Conservation (phyloP, 2,797 vertebrate genomes). For the Macroramphosus scolopax region DNA sequence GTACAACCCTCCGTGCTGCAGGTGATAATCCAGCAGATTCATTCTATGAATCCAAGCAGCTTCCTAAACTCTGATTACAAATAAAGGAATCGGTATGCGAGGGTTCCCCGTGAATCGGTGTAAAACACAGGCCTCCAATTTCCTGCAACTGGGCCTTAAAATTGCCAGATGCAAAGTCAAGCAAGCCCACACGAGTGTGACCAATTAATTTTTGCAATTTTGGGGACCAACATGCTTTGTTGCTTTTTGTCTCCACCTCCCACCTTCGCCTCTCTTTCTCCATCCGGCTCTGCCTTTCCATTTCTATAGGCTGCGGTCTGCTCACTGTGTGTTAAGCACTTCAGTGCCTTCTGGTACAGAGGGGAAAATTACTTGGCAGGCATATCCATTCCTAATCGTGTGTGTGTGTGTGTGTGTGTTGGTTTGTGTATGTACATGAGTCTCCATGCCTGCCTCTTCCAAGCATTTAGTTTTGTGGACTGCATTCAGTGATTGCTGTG, state of each 20-base stretch:
- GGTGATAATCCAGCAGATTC: too few species aligned
- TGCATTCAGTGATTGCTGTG: conserved; percentile 61
- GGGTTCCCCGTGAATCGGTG: conserved; percentile 20
- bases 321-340: conserved; percentile 62
- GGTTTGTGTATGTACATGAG: conserved; percentile 19
- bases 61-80: too few species aligned
- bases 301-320: conserved; percentile 67
- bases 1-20: too few species aligned
- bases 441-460: conserved; percentile 57
- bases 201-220: conserved; percentile 73
- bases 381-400: conserved; percentile 68
- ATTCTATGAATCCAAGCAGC: too few species aligned
- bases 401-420: conserved; percentile 19
- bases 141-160: conserved; percentile 30
- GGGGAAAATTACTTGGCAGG: conserved; percentile 71
- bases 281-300: conserved; percentile 37
- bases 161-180: conserved; percentile 55
- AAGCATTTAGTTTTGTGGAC: conserved; percentile 67
- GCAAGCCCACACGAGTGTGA: conserved; percentile 57
- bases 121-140: conserved; percentile 34
- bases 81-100: too few species aligned
- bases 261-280: conserved; percentile 30
- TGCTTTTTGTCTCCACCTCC: conserved; percentile 60
- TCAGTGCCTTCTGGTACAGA: conserved; percentile 69
- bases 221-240: conserved; percentile 68